Conservation (phyloP, 2,113 vertebrate genomes). For the Piliocolobus tephrosceles region DNA sequence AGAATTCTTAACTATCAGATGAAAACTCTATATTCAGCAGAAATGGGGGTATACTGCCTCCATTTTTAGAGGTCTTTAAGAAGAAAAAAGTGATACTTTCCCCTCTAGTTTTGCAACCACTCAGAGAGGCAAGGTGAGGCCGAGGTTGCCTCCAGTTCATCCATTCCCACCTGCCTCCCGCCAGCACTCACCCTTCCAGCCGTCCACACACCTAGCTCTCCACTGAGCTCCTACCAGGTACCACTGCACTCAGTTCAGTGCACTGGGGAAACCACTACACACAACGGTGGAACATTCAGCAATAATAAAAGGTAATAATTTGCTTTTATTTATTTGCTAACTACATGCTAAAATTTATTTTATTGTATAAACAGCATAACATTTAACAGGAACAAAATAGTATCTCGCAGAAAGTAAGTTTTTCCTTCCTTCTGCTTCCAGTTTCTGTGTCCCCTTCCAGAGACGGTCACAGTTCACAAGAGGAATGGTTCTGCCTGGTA, state of each 20-base stretch:
- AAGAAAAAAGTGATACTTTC: not conserved
- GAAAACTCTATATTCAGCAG: not conserved
- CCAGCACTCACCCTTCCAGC: not conserved
- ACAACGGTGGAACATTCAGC: not conserved
- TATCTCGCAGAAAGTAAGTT: not conserved
- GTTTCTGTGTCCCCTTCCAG: not conserved
- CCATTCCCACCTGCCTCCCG: not conserved
- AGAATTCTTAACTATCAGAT: not conserved
- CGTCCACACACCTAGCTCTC: not conserved
- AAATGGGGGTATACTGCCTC: not conserved
- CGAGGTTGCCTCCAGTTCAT: not conserved
- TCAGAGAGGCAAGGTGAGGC: not conserved
- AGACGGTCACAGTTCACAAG: not conserved
- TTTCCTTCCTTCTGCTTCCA: not conserved
- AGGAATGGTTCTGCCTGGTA: not conserved
- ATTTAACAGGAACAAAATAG: not conserved
- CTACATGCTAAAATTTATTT: constrained; percentile 10
- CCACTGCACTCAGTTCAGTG: not conserved
- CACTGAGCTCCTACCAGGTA: not conserved
- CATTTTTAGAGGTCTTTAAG: not conserved
- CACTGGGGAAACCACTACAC: not conserved
- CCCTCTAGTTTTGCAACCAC: not conserved
- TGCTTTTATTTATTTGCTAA: constrained; percentile 3
- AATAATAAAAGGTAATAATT: not conserved
- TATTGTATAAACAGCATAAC: not conserved